These are phyloP conservation scores for Drosophila yooni DNA, from an alignment of 2,888 invertebrate genomes.

Conservation along the genomic window DNA sequence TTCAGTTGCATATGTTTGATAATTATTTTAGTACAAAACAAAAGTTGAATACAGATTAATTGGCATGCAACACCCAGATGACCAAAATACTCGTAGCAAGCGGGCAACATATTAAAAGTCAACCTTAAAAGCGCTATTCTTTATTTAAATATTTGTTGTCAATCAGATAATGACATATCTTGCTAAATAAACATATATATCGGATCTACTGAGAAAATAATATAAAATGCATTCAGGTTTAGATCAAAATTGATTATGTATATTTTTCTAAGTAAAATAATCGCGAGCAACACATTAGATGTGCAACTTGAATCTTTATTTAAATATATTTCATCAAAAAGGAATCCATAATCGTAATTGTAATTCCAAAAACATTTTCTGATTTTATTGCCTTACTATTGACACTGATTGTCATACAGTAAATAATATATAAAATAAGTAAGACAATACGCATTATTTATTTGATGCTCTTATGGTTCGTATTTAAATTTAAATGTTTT, in stretches of 20 bases:
- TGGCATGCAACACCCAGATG: neutral
- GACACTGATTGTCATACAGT: neutral
- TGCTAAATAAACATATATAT: neutral
- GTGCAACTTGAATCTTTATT: constrained; percentile 1
- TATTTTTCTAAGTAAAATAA: neutral
- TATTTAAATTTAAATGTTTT: neutral
- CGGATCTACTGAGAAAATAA: neutral
- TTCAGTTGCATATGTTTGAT: neutral
- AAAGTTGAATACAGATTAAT: neutral
- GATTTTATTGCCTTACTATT: neutral
- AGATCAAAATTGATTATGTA: neutral
- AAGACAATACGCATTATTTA: neutral
- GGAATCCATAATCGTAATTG: neutral
- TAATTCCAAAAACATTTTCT: neutral
- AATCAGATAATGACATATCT: neutral
- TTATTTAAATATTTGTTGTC: neutral
- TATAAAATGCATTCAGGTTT: neutral
- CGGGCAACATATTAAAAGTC: neutral
- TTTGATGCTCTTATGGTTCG: neutral
- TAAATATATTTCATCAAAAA: neutral
- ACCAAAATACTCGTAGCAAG: neutral
- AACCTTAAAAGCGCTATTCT: neutral
- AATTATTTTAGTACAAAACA: neutral
- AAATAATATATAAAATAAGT: neutral
- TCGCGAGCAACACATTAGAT: neutral